A percentile compares a stretch with the other conserved stretches of the same genome.
These are phyloP conservation scores for Coleophora deauratella DNA, from an alignment of 2,888 invertebrate species.

Conservation along the genomic window DNA sequence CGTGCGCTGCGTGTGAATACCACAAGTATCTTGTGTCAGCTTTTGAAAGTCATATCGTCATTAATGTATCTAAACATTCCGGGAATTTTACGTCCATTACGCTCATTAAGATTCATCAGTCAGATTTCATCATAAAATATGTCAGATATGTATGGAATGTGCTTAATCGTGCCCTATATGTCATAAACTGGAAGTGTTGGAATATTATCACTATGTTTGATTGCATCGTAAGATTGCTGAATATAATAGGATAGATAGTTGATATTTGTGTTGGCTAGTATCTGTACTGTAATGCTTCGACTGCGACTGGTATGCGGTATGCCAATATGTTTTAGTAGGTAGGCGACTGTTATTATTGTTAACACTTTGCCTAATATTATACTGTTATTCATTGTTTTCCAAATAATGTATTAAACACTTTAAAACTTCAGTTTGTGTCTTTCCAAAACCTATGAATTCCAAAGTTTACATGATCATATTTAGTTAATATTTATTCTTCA, in stretches of 20 bases:
- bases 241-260: slow-evolving; percentile 23
- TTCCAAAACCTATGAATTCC: no score
- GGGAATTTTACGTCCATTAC: slow-evolving; percentile 45
- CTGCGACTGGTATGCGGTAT: no score
- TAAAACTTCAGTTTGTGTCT: no score
- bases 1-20: slow-evolving; percentile 27
- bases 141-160: slow-evolving; percentile 37
- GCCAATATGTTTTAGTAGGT: slow-evolving; percentile 28
- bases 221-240: slow-evolving; percentile 20
- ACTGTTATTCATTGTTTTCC: no score
- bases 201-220: slow-evolving; percentile 26
- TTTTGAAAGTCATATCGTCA: slow-evolving; percentile 35
- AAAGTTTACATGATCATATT: no score
- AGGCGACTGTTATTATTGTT: slow-evolving; percentile 39
- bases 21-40: slow-evolving; percentile 26
- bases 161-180: slow-evolving; percentile 29
- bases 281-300: slow-evolving; percentile 33
- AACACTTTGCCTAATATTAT: slow-evolving; percentile 20
- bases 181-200: slow-evolving; percentile 26
- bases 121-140: slow-evolving; percentile 38
- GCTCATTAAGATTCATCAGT: slow-evolving; percentile 40
- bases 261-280: slow-evolving; percentile 33
- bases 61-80: slow-evolving; percentile 37
- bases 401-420: no score
- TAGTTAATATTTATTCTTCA: slow-evolving; percentile 27